phyloP scores from a whole-genome alignment of 1,140 invertebrate species.

The Drosophila navojoa region DNA sequence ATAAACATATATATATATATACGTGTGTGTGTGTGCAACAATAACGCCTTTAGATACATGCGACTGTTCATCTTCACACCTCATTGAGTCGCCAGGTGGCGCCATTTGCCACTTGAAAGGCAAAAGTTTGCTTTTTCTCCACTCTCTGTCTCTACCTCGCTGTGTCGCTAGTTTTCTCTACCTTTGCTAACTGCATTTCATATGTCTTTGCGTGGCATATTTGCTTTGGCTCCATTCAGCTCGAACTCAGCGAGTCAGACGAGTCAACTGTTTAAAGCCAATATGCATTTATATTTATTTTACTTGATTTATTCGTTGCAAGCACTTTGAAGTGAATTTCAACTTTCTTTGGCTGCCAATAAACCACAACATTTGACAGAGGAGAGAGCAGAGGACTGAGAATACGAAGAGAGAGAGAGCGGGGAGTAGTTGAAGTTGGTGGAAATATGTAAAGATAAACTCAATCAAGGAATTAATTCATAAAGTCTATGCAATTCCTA shows the following conservation, averaged over 20 bases:
- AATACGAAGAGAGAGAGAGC: neutral
- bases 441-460: too few relatives aligned
- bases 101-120: slow-evolving; percentile 61
- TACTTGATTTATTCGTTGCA: slow-evolving; percentile 24
- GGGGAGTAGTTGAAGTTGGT: too few relatives aligned
- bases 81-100: slow-evolving; percentile 70
- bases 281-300: slow-evolving; percentile 26
- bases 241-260: slow-evolving; percentile 16
- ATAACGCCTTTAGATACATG: slow-evolving; percentile 72
- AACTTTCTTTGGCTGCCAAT: neutral
- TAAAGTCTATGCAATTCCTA: neutral
- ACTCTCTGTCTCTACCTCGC: slow-evolving; percentile 1
- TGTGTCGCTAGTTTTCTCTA: neutral
- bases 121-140: slow-evolving; percentile 41
- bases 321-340: slow-evolving; percentile 12
- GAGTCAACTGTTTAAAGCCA: slow-evolving; percentile 35
- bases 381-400: too few relatives aligned
- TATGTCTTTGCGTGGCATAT: slow-evolving; percentile 43
- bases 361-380: neutral
- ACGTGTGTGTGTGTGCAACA: slow-evolving; percentile 45
- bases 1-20: slow-evolving; percentile 13
- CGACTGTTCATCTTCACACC: slow-evolving; percentile 81
- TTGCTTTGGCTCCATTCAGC: slow-evolving; percentile 33
- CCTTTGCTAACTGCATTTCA: slow-evolving; percentile 16
- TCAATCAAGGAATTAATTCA: neutral